Conservation (phyloP, 1,140 invertebrate genomes). For the Popillia japonica region DNA sequence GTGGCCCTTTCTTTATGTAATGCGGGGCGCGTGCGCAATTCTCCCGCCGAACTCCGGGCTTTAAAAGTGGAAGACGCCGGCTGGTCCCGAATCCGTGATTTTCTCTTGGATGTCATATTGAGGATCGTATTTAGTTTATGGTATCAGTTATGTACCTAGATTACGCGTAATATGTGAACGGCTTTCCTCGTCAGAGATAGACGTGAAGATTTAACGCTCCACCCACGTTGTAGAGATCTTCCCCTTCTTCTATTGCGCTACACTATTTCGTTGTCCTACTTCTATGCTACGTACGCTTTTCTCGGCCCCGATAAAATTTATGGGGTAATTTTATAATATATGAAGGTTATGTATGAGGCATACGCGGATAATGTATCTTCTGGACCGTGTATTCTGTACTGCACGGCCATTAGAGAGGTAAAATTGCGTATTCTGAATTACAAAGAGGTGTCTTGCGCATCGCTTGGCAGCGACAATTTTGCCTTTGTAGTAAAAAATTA, state of each 20-base stretch:
- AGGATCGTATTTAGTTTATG: constrained; percentile 47
- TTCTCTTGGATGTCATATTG: constrained; percentile 47
- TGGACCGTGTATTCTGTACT: background rate
- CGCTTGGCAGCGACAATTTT: too few relatives aligned
- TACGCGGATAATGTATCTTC: background rate
- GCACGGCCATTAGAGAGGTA: background rate
- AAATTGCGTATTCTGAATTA: background rate
- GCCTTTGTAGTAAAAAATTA: too few relatives aligned
- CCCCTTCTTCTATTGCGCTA: too few relatives aligned
- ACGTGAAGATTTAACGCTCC: background rate
- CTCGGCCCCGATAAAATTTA: constrained; percentile 1
- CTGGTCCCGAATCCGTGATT: constrained; percentile 41
- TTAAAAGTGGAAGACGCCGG: constrained; percentile 41
- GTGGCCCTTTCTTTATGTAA: constrained; percentile 43
- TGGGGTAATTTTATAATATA: constrained; percentile 19
- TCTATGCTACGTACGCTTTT: background rate
- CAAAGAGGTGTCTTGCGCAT: too few relatives aligned
- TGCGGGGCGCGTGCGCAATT: constrained; percentile 39
- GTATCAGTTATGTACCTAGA: constrained; percentile 48
- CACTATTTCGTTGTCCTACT: background rate
- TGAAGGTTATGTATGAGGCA: background rate
- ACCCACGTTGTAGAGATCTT: too few relatives aligned
- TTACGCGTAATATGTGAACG: constrained; percentile 47
- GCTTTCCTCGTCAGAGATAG: background rate
- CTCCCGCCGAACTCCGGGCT: constrained; percentile 29